Evolutionary conservation across 2,113 vertebrate species (phyloP).

Genomic region (Vimba vimba): DNA sequence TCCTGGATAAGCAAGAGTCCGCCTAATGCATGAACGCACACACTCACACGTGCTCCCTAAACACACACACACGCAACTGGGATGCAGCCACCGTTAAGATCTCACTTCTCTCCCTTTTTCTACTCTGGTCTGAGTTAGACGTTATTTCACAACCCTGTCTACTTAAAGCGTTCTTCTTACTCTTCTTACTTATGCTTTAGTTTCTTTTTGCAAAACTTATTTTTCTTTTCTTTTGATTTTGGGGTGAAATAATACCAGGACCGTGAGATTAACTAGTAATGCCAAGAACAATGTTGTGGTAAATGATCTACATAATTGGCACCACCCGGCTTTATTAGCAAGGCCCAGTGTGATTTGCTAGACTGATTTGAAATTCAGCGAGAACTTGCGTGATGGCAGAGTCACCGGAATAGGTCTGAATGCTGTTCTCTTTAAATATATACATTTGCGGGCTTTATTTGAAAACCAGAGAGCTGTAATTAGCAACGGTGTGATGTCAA

Average conservation of each 20-base stretch:
- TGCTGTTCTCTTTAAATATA: no score
- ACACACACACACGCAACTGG: background rate
- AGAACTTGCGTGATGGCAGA: background rate
- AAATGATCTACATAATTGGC: background rate
- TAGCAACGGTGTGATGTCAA: background rate
- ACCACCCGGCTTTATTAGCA: background rate
- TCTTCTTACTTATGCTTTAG: background rate
- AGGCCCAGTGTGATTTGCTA: background rate
- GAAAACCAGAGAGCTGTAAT: background rate
- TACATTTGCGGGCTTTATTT: background rate
- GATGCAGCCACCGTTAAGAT: conserved; percentile 22
- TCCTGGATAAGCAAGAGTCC: conserved; percentile 48
- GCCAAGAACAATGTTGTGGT: background rate
- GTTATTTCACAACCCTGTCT: background rate
- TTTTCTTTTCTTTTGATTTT: background rate
- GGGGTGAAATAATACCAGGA: background rate
- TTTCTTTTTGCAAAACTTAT: background rate
- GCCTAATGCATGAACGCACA: conserved; percentile 43
- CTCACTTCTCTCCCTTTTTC: conserved; percentile 27
- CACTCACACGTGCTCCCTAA: conserved; percentile 39
- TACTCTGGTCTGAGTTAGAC: background rate
- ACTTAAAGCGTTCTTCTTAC: background rate
- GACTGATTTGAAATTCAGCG: background rate
- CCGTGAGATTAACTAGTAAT: background rate
- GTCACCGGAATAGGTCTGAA: background rate